A percentile compares a stretch with the other conserved stretches of the same genome.
These are phyloP conservation scores for Macrochelys suwanniensis DNA, from an alignment of 2,797 vertebrate genomes.

Conservation along the genomic window DNA sequence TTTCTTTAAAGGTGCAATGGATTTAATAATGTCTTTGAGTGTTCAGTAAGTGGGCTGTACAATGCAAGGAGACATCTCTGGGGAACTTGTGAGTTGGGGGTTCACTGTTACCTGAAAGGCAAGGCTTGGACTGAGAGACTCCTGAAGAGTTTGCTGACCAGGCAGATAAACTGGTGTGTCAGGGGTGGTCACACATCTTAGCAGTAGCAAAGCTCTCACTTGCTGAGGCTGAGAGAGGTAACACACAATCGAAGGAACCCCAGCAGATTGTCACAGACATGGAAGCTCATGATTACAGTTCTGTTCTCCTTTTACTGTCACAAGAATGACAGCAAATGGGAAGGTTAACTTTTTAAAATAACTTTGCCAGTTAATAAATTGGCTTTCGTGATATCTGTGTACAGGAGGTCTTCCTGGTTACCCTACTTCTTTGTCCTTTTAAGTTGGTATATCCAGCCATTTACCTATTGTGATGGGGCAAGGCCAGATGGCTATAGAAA, in stretches of 20 bases:
- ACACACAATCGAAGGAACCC: too few relatives aligned
- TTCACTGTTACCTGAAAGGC: not conserved
- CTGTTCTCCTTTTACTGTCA: not conserved
- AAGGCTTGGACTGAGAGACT: not conserved
- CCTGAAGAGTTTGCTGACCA: not conserved
- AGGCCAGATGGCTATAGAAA: too few relatives aligned
- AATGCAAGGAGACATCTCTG: too few relatives aligned
- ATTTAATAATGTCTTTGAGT: not conserved
- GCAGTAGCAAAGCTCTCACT: not conserved
- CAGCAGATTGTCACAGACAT: too few relatives aligned
- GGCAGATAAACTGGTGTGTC: not conserved
- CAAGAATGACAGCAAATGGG: not conserved
- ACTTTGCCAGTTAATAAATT: not conserved
- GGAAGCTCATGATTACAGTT: too few relatives aligned
- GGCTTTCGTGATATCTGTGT: not conserved
- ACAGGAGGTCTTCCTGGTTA: not conserved
- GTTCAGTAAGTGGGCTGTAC: too few relatives aligned
- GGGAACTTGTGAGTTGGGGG: not conserved
- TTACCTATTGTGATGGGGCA: too few relatives aligned
- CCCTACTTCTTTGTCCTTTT: not conserved
- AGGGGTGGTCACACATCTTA: not conserved
- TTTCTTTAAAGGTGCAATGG: not conserved
- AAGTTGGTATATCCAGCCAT: not conserved
- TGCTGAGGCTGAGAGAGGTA: not conserved
- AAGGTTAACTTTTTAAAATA: not conserved